Evolutionary conservation across 2,113 vertebrate genomes (phyloP), one percentile per base, ranked within the genome.

Genomic region (Lucifuga dentata): DNA sequence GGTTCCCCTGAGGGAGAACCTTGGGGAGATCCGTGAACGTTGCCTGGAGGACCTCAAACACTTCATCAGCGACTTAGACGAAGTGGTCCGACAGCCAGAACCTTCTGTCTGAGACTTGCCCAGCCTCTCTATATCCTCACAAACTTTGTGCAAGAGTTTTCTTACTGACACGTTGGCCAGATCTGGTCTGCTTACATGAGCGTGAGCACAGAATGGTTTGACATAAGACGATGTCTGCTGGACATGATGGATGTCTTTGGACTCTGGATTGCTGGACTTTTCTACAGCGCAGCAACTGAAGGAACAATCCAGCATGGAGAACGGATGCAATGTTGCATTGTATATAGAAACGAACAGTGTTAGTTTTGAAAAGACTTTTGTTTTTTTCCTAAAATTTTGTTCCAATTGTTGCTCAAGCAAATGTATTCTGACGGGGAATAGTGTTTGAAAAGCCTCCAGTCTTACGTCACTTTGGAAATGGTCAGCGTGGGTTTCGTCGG

Each of bases 11-110:
- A 91, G 95, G 70, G 96, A 99, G 84, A 99, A 98, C 84, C 94
- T 99, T 17, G 93, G 94, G 16, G 98, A 99, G 87, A 97, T 99
- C 72, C 96, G 96, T 2, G 96, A 98, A 68, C 93, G 97, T n/a
- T 99, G 96, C 86, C 92, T 98, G 43, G 95, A 98, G 60, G 97
- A 98, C 87, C 94, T 99, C 38, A 95, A 95, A 78, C 92, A 93
- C 83, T 99, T 98, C 87, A 98, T 98, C 90, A 85, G 73, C 29
- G 93, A 97, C 65, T 92, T 98, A 3, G 97, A 98, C 21, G 95
- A 95, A 32, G 92, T 91, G 1, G 88, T 92, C 3, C 85, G 81
- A 55, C 91, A 90, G 41, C 77, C 88, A 0, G 91, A 93, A 13
- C 52, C 84, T 6, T 67, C 77, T 0, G 26, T 57, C 48, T 92